phyloP scores from a whole-genome alignment of 2,113 vertebrate genomes.

The Paratilapia polleni region DNA sequence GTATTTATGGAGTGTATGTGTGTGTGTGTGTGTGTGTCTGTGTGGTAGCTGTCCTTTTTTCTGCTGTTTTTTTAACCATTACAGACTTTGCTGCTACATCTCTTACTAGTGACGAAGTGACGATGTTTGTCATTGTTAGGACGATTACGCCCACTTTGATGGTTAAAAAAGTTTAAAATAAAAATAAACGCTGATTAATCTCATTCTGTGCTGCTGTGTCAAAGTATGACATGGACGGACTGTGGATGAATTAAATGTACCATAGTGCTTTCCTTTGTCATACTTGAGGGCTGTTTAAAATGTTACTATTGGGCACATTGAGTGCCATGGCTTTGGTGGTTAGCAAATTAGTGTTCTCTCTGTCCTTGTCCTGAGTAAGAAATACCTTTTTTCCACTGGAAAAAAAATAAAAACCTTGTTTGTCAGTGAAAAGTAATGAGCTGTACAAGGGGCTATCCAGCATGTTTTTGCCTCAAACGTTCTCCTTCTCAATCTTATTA shows the following conservation, averaged over 20 bases:
- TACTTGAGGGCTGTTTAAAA: not conserved
- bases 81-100: not conserved
- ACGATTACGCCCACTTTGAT: not conserved
- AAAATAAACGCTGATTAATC: not conserved
- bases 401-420: not conserved
- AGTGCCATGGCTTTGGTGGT: not conserved
- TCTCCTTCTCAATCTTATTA: constrained; percentile 1
- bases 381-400: constrained; percentile 1
- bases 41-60: too few species aligned
- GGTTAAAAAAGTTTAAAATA: not conserved
- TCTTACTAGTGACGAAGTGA: not conserved
- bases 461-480: constrained; percentile 24
- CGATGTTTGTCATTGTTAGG: not conserved
- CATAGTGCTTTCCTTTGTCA: not conserved
- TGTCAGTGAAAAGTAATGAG: constrained; percentile 26
- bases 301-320: not conserved
- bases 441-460: not conserved
- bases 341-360: constrained; percentile 4
- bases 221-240: not conserved
- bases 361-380: constrained; percentile 14
- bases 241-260: not conserved
- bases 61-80: not conserved
- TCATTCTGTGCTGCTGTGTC: not conserved
- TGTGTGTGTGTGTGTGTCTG: too few species aligned
- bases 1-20: not conserved